Percentiles rank a stretch among this genome's conserved stretches.
These are phyloP conservation scores for Elephas maximus DNA, from an alignment of 2,113 vertebrate species.

Conservation along the genomic window DNA sequence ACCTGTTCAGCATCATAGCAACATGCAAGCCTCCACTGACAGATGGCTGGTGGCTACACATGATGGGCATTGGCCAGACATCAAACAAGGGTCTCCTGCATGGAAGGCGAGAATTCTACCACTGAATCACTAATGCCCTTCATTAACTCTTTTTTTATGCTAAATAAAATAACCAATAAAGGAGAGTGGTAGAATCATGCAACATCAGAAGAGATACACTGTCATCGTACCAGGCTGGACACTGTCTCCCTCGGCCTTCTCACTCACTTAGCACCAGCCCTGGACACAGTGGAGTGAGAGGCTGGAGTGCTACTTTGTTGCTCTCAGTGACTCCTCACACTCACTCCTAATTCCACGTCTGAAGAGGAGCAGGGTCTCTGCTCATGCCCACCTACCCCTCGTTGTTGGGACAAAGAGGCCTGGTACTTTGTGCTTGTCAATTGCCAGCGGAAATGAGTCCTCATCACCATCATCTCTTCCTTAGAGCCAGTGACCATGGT, in stretches of 20 bases:
- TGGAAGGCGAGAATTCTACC: too few species aligned
- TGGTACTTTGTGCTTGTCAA: background rate
- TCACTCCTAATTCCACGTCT: background rate
- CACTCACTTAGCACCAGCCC: background rate
- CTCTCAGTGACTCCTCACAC: background rate
- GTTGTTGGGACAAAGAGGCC: background rate
- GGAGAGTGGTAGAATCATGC: background rate
- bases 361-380: background rate
- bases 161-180: slow-evolving; percentile 1
- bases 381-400: background rate
- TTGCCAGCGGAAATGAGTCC: background rate
- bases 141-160: slow-evolving; percentile 16
- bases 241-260: background rate
- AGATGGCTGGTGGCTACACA: too few species aligned
- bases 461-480: background rate
- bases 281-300: background rate
- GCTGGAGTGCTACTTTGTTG: background rate
- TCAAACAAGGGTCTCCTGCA: too few species aligned
- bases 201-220: background rate
- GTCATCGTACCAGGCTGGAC: background rate
- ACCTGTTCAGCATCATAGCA: too few species aligned
- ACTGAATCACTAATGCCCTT: background rate
- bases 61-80: too few species aligned
- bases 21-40: too few species aligned
- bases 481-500: slow-evolving; percentile 23